A percentile compares a stretch with the other conserved stretches of the same genome.
These are phyloP conservation scores for Megaptera novaeangliae DNA, from an alignment of 2,113 vertebrate genomes.

Conservation along the genomic window DNA sequence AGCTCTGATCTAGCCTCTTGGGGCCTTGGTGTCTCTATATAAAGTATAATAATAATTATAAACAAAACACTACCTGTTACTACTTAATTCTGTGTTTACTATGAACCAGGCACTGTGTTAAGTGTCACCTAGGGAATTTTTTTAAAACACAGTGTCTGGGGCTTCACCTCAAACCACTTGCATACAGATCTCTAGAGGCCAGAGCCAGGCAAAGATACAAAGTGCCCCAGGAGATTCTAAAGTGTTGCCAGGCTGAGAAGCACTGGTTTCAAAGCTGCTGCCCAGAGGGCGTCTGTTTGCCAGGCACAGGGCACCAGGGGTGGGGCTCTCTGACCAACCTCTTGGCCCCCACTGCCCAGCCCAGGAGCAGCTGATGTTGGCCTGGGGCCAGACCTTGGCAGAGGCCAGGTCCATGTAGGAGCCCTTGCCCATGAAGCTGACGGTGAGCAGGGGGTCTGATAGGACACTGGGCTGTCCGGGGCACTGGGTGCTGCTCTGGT, in stretches of 20 bases:
- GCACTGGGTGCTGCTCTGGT: not conserved
- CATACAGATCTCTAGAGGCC: not conserved
- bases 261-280: not conserved
- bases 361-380: constrained; percentile 82
- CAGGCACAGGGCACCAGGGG: not conserved
- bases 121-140: not conserved
- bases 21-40: not conserved
- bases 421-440: constrained; percentile 95
- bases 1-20: too few species aligned
- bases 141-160: not conserved
- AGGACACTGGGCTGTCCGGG: not conserved
- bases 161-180: not conserved
- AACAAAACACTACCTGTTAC: not conserved
- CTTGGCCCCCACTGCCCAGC: rapidly evolving
- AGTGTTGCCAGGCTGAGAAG: not conserved
- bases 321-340: not conserved
- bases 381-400: constrained; percentile 88
- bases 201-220: not conserved
- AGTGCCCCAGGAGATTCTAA: not conserved
- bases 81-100: not conserved
- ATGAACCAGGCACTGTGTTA: not conserved
- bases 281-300: not conserved
- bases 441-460: constrained; percentile 71
- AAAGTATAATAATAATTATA: not conserved
- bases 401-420: constrained; percentile 91